phyloP scores from a whole-genome alignment of 2,113 vertebrate species.

The Erythrocebus patas region DNA sequence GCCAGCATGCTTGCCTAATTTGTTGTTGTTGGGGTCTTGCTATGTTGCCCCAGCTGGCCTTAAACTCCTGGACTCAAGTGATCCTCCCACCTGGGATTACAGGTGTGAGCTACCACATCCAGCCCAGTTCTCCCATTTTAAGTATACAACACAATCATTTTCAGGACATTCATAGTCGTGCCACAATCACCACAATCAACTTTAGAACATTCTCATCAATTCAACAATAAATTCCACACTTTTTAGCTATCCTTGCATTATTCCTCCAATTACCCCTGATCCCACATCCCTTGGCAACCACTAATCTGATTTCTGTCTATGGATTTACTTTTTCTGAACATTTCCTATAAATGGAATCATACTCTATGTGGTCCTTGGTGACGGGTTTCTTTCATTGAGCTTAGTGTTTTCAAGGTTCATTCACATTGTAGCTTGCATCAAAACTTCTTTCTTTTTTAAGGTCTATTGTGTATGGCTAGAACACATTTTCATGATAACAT shows the following conservation, averaged over 20 bases:
- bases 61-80: too few species aligned
- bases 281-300: too few species aligned
- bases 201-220: not conserved
- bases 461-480: not conserved
- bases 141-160: not conserved
- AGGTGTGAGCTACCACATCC: too few species aligned
- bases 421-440: rapidly evolving
- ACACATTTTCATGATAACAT: not conserved
- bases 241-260: not conserved
- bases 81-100: too few species aligned
- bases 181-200: rapidly evolving
- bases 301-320: too few species aligned
- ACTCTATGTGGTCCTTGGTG: rapidly evolving
- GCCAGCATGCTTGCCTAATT: too few species aligned
- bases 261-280: rapidly evolving
- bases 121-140: too few species aligned
- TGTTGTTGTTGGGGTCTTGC: too few species aligned
- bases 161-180: rapidly evolving
- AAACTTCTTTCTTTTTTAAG: not conserved
- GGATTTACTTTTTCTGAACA: not conserved
- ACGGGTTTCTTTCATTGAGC: rapidly evolving
- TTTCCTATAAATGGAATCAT: rapidly evolving
- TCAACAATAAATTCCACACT: not conserved
- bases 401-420: not conserved
- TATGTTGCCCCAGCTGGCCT: too few species aligned